Conservation (phyloP, 2,888 invertebrate genomes). For the Tipula lateralis region DNA sequence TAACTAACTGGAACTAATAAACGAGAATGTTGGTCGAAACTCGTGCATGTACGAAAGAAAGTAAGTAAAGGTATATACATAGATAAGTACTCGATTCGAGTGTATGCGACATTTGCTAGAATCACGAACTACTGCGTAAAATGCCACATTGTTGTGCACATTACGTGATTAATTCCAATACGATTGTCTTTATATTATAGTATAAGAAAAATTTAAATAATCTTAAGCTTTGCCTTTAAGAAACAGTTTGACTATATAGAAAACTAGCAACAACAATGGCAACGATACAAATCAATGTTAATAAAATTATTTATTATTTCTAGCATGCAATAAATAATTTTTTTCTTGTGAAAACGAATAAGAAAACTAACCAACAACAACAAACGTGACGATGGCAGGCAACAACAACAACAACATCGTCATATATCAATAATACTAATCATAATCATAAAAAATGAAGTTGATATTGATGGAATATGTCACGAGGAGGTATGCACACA, state of each 20-base stretch:
- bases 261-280: background rate
- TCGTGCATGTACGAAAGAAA: background rate
- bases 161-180: background rate
- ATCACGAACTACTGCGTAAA: background rate
- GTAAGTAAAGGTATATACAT: no score
- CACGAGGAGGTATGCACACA: conserved; percentile 19
- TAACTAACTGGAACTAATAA: background rate
- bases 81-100: background rate
- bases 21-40: background rate
- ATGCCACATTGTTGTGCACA: background rate
- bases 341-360: conserved; percentile 11
- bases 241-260: background rate
- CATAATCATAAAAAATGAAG: conserved; percentile 15
- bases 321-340: background rate
- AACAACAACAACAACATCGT: background rate
- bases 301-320: conserved; percentile 24
- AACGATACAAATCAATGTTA: conserved; percentile 6
- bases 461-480: conserved; percentile 19
- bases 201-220: background rate
- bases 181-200: background rate
- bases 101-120: background rate
- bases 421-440: conserved; percentile 19
- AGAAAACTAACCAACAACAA: background rate
- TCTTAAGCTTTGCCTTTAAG: background rate
- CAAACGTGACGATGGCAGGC: background rate